Base-by-base conservation (phyloP, 2,797 vertebrate genomes). In the Hapalemur alaotrensis region DNA sequence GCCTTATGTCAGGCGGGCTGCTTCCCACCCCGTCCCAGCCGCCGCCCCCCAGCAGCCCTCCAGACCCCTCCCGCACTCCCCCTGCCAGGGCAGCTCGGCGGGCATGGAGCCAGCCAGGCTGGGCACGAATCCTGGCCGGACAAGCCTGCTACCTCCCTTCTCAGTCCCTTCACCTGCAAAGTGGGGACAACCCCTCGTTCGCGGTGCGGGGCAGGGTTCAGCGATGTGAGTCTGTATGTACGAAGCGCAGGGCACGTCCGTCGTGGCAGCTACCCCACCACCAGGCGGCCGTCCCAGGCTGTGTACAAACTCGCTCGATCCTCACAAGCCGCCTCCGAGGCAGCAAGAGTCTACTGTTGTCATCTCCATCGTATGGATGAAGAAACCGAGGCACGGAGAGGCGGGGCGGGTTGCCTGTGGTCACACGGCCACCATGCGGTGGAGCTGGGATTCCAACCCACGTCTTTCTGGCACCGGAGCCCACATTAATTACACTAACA, bases 1-100 rank as follows among this genome's bases (percentile, higher is more conserved):
- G 90, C 89, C 23, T 25, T 96, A 97, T 84, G 96, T 98, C 98
- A 98, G 78, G 95, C 80, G 17, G 54, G 70, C 67, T 10, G 76
- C 93, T 30, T 91, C 95, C 82, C 93, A 6, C 48, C 63, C 80
- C 43, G 0, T 43, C 46, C 20, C 70, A 57, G 17, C 35, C 97
- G 48, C 88, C 59, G 2, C 1, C 32, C 63, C 61, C 69, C 18
- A 18, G 63, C n/a, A 1, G 17, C 1, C 65, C 92, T 63, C n/a
- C 63, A 38, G 54, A n/a, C 20, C 35, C 52, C 30, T 20, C 35
- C 46, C 20, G 6, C 17, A 8, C 1, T 1, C 10, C 25, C 69
- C 22, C 35, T 11, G 72, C 92, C 90, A 52, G 65, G 70, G 63
- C 23, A 2, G 73, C 61, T 22, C 3, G 0, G 41, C 0, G 5